phyloP scores from a whole-genome alignment of 2,113 vertebrate genomes.

The Corythoichthys intestinalis region DNA sequence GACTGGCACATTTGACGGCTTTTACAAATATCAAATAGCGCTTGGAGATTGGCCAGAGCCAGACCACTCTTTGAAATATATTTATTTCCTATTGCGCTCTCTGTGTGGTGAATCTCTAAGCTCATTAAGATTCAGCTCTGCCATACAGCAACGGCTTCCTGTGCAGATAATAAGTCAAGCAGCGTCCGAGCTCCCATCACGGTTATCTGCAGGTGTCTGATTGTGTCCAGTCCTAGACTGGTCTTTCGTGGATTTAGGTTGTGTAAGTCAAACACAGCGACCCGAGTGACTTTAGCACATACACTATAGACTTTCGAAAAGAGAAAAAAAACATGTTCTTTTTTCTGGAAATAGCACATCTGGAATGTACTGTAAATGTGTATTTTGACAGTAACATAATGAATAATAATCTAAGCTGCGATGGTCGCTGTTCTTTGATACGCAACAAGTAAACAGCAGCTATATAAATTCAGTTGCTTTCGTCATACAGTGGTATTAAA shows the following conservation, averaged over 20 bases:
- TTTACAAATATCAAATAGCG: conserved; percentile 28
- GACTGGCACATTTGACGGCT: conserved; percentile 26
- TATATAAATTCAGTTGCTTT: background rate
- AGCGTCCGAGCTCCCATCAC: conserved; percentile 36
- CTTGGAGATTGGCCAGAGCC: conserved; percentile 12
- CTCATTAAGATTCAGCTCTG: conserved; percentile 50
- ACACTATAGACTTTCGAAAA: conserved; percentile 18
- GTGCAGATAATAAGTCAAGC: conserved; percentile 53
- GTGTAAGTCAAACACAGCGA: conserved; percentile 22
- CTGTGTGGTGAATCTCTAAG: conserved; percentile 39
- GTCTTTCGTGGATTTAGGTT: conserved; percentile 15
- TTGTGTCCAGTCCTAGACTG: conserved; percentile 35
- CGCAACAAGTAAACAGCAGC: conserved; percentile 14
- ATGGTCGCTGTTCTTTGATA: background rate
- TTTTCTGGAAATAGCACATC: conserved; percentile 23
- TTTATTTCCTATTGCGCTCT: conserved; percentile 50
- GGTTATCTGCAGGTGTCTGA: conserved; percentile 59
- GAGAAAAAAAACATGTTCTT: conserved; percentile 13
- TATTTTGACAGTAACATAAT: conserved; percentile 23
- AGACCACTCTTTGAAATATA: conserved; percentile 37
- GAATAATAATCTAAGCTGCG: conserved; percentile 24
- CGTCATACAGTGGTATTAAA: conserved; percentile 1
- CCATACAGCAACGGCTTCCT: conserved; percentile 37
- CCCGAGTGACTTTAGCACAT: conserved; percentile 14
- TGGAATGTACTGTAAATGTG: conserved; percentile 4